Evolutionary conservation across 2,888 invertebrate species (phyloP).

Genomic region (Dimorphilus gyrociliatus): DNA sequence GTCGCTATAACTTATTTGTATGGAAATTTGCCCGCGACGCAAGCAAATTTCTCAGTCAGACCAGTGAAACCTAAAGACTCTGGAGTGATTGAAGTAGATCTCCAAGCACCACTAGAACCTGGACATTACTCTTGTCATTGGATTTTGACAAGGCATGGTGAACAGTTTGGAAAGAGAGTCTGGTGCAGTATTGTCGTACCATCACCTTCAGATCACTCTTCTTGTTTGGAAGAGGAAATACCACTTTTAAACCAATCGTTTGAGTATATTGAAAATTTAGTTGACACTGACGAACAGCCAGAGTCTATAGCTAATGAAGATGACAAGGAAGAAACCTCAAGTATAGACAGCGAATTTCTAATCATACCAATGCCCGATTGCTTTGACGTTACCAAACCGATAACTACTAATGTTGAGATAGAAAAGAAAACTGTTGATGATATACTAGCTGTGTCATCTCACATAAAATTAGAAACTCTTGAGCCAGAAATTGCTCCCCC

Average conservation of each 20-base stretch:
- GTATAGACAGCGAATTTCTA: slow-evolving; percentile 32
- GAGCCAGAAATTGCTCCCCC: too few relatives aligned
- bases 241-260: too few relatives aligned
- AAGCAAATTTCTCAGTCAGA: slow-evolving; percentile 18
- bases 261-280: too few relatives aligned
- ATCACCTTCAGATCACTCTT: too few relatives aligned
- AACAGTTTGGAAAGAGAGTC: slow-evolving; percentile 30
- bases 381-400: slow-evolving; percentile 22
- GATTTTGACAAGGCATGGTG: slow-evolving; percentile 24
- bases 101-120: slow-evolving; percentile 20
- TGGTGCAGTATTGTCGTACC: slow-evolving; percentile 30
- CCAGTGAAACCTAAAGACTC: slow-evolving; percentile 22
- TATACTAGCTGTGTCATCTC: too few relatives aligned
- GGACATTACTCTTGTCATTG: slow-evolving; percentile 32
- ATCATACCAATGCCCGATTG: slow-evolving; percentile 36
- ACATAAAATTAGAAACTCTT: too few relatives aligned
- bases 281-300: too few relatives aligned
- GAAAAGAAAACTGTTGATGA: too few relatives aligned
- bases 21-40: slow-evolving; percentile 16
- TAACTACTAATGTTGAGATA: too few relatives aligned
- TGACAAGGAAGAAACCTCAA: slow-evolving; percentile 14
- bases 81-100: slow-evolving; percentile 21
- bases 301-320: too few relatives aligned
- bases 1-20: too few relatives aligned
- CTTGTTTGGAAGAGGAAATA: too few relatives aligned